Conservation (phyloP, 2,113 vertebrate genomes). For the Mungos mungo region DNA sequence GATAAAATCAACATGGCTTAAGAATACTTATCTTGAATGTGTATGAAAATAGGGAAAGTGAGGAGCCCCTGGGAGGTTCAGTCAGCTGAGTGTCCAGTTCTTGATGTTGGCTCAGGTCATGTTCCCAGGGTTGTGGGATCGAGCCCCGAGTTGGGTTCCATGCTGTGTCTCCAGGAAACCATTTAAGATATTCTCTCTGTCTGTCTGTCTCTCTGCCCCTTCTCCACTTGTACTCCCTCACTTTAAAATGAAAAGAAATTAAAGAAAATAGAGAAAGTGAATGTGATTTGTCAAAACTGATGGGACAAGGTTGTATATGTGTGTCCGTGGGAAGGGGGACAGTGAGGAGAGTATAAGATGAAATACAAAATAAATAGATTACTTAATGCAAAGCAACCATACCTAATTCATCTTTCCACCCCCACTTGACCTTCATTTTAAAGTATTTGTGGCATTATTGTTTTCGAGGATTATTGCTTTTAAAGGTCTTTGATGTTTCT, state of each 20-base stretch:
- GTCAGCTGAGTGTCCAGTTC: no score
- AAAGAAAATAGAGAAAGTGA: not conserved
- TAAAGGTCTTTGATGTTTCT: conserved; percentile 1
- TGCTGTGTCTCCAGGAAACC: no score
- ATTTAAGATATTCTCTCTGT: no score
- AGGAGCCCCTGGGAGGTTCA: not conserved
- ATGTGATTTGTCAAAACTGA: not conserved
- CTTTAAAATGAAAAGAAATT: no score
- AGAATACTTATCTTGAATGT: not conserved
- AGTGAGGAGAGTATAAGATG: not conserved
- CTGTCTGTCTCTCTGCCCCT: no score
- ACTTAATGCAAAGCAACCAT: not conserved
- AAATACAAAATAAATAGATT: not conserved
- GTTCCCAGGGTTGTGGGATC: no score
- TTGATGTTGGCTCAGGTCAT: no score
- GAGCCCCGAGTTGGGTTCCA: no score
- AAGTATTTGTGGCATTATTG: not conserved
- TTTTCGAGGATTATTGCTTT: conserved; percentile 24
- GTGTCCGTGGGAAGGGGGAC: not conserved
- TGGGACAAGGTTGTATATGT: not conserved
- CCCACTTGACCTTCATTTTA: not conserved
- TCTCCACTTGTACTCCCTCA: no score
- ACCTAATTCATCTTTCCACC: not conserved
- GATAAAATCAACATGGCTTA: not conserved
- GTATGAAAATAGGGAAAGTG: not conserved